These are phyloP conservation scores for Coenonympha glycerion DNA, from an alignment of 2,888 invertebrate genomes.

Conservation along the genomic window DNA sequence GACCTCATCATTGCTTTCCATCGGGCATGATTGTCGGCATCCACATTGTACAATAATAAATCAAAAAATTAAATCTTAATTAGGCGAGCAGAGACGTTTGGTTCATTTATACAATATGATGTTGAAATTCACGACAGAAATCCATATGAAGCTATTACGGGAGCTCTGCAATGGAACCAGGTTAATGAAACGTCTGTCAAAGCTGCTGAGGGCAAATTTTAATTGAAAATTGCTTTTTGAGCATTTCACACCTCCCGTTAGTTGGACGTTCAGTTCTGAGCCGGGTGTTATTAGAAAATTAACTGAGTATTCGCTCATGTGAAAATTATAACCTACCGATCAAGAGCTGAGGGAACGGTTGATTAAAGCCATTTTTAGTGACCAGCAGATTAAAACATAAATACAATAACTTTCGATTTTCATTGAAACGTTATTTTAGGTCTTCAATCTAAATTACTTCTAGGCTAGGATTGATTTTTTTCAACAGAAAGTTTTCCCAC, in stretches of 20 bases:
- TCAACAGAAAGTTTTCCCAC: too few species aligned
- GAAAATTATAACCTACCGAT: conserved; percentile 1
- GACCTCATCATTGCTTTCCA: too few species aligned
- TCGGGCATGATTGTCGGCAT: too few species aligned
- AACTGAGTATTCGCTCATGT: conserved; percentile 16
- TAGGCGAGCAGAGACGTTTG: neutral
- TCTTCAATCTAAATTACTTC: too few species aligned
- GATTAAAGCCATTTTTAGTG: too few species aligned
- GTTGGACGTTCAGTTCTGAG: conserved; percentile 25
- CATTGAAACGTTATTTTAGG: too few species aligned
- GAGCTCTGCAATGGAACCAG: conserved; percentile 46
- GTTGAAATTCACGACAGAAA: conserved; percentile 14
- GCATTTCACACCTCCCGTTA: conserved; percentile 45
- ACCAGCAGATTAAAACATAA: too few species aligned
- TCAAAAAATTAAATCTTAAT: neutral
- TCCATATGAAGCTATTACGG: conserved; percentile 29
- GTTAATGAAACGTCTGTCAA: conserved; percentile 74
- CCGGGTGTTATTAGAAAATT: conserved; percentile 20
- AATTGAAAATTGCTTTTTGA: conserved; percentile 64
- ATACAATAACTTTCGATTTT: too few species aligned
- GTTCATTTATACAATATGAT: conserved; percentile 3
- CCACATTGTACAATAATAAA: too few species aligned
- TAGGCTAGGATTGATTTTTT: too few species aligned
- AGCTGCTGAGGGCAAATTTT: conserved; percentile 52
- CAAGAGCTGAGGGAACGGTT: too few species aligned